Conservation (phyloP, 1,140 invertebrate genomes). For the Drosophila grimshawi region DNA sequence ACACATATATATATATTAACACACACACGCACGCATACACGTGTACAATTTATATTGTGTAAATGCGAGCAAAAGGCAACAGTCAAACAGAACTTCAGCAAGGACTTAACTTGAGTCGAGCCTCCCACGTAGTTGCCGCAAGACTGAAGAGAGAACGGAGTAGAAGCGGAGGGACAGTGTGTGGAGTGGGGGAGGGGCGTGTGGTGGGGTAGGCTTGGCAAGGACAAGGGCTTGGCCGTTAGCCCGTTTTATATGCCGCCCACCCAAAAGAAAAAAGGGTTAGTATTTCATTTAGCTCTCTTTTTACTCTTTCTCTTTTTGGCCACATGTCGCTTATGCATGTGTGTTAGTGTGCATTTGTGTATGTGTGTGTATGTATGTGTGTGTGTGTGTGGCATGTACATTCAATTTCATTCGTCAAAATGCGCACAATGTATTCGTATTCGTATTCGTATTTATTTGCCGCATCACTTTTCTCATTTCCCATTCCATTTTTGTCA, state of each 20-base stretch:
- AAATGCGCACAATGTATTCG: constrained; percentile 48
- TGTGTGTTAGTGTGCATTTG: constrained; percentile 18
- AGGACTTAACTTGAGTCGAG: constrained; percentile 12
- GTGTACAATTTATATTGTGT: constrained; percentile 73
- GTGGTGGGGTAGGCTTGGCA: neutral
- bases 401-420: constrained; percentile 72
- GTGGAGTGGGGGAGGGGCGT: no score
- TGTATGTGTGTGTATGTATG: neutral
- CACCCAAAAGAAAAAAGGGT: constrained; percentile 52
- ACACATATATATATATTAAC: constrained; percentile 6
- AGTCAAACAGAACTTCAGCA: constrained; percentile 14
- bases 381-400: constrained; percentile 29
- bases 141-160: no score
- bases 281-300: constrained; percentile 45
- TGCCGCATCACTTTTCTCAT: constrained; percentile 48
- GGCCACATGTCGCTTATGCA: constrained; percentile 28
- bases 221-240: constrained; percentile 5
- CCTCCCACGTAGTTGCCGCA: constrained; percentile 12
- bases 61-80: constrained; percentile 54
- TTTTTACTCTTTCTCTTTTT: constrained; percentile 8
- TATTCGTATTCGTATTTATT: constrained; percentile 48
- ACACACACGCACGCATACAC: constrained; percentile 22
- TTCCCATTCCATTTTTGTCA: constrained; percentile 19
- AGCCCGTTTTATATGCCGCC: constrained; percentile 8
- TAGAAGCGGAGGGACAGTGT: neutral